Percentiles rank a stretch among this genome's conserved stretches.
These are phyloP conservation scores for Contarinia nasturtii DNA, from an alignment of 1,140 invertebrate species.

Conservation along the genomic window DNA sequence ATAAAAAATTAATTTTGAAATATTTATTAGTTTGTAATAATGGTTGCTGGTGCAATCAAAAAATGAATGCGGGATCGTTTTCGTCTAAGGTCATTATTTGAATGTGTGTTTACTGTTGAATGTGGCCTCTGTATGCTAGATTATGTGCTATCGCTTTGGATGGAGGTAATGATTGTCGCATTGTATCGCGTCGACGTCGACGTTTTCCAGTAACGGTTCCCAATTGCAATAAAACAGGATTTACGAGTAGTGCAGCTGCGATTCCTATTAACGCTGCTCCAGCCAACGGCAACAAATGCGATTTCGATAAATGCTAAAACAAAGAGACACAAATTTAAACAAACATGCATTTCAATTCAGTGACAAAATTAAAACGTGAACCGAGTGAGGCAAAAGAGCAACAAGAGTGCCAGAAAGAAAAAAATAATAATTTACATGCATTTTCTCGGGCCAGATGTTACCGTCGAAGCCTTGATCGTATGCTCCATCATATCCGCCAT, in stretches of 20 bases:
- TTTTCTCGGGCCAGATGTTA: too few relatives aligned
- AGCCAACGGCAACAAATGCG: constrained; percentile 36
- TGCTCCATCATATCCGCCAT: neutral
- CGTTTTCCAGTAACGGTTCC: constrained; percentile 33
- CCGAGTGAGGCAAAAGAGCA: too few relatives aligned
- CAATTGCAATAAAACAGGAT: constrained; percentile 48
- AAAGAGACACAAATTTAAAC: too few relatives aligned
- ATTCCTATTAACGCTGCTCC: constrained; percentile 52
- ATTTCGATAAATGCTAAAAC: neutral
- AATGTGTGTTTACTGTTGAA: neutral
- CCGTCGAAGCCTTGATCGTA: too few relatives aligned
- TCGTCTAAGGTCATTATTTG: neutral
- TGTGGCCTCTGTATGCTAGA: neutral
- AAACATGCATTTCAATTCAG: too few relatives aligned
- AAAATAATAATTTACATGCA: too few relatives aligned
- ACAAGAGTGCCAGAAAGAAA: too few relatives aligned
- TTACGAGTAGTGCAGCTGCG: constrained; percentile 45
- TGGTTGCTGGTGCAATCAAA: neutral
- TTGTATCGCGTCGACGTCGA: neutral
- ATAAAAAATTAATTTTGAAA: too few relatives aligned
- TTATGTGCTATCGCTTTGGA: neutral
- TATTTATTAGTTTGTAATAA: too few relatives aligned
- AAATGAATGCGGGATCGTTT: neutral
- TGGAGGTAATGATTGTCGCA: too few relatives aligned
- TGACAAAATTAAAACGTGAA: too few relatives aligned